Conservation (phyloP, 2,888 invertebrate genomes). For the Acronicta aceris region DNA sequence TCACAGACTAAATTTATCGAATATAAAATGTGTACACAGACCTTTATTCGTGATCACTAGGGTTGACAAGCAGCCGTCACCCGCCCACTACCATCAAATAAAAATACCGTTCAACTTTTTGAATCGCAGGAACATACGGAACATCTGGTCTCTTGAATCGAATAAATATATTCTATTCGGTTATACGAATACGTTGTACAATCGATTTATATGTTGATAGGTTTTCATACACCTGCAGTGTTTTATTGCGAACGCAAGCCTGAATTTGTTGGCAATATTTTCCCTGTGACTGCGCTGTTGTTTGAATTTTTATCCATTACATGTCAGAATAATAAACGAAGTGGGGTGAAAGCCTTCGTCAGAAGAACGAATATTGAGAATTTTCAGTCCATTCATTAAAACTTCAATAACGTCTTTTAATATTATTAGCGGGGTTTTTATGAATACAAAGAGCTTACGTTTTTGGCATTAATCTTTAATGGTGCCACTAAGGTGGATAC, state of each 20-base stretch:
- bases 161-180: constrained; percentile 30
- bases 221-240: constrained; percentile 27
- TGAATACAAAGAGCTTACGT: too few relatives aligned
- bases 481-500: too few relatives aligned
- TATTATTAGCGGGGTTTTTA: too few relatives aligned
- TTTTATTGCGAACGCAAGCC: constrained; percentile 8
- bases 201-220: constrained; percentile 43
- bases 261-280: constrained; percentile 6
- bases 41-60: constrained; percentile 15
- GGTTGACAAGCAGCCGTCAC: constrained; percentile 31
- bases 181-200: constrained; percentile 13
- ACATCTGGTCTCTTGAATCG: constrained; percentile 35
- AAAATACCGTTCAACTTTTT: constrained; percentile 32
- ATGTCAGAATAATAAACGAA: too few relatives aligned
- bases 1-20: constrained; percentile 16
- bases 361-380: too few relatives aligned
- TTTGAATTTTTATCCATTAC: neutral
- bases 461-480: too few relatives aligned
- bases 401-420: too few relatives aligned
- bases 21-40: constrained; percentile 9
- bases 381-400: too few relatives aligned
- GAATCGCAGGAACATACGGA: constrained; percentile 13
- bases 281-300: neutral
- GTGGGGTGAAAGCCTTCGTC: neutral
- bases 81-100: constrained; percentile 14